Evolutionary conservation across 2,888 invertebrate species (phyloP), one percentile per base, ranked within the genome.

Genomic region (Leptopilina drosophilae): DNA sequence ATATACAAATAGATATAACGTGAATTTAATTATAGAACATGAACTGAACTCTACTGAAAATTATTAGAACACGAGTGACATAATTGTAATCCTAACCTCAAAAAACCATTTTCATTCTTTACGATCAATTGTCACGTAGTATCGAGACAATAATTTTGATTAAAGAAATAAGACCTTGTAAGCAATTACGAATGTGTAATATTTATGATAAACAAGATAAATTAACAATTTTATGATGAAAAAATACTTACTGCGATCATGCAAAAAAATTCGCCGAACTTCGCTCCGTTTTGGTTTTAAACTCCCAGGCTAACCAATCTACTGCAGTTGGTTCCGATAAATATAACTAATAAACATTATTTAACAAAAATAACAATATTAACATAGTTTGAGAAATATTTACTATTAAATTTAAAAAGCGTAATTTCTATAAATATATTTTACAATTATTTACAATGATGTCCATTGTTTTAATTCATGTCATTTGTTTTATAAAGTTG

Each of bases 71-170:
- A 62, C 49, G 46, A 14, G 26, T 73, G 73, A 73, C 73, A 73
- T 73, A 73, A 73, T 73, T 73, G 4, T 12, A 56, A 69, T 56
- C 69, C 69, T 73, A 73, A 73, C 73, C 73, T 73, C 33, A 73
- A 73, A 73, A 62, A 14, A 56, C 2, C 0, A 4, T 14, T 33
- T 56, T 56, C 8, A 14, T 56, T 3, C 26, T 53, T n/a, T 56
- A 56, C 2, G 26, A 5, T 1, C 15, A n/a, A 62, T 14, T 12
- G 6, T 56, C 4, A n/a, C 33, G 14, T 2, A 26, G 9, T 26
- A 9, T 49, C 14, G 0, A n/a, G 8, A 14, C 53, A 4, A 26
- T 26, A 14, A 14, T n/a, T n/a, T 26, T 26, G 14, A 9, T 33
- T 1, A 49, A 69, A 73, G 26, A 26, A 73, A 33, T n/a, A n/a